Base-by-base conservation (phyloP, 2,888 invertebrate genomes). In the Aporophyla lueneburgensis region DNA sequence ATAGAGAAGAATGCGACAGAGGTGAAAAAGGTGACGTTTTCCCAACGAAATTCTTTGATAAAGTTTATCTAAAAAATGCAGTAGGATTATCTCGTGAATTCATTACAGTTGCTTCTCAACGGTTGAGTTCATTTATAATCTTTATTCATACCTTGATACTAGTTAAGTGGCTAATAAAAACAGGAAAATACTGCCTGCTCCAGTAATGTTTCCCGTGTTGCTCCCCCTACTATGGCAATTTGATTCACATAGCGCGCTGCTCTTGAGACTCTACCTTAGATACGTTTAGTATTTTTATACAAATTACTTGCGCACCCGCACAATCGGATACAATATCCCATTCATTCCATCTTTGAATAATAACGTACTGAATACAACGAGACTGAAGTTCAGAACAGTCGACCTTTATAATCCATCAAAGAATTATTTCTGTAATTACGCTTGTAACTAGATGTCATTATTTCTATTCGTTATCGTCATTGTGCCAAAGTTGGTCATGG, bases 401-500 rank as follows among this genome's bases (percentile, higher is more conserved):
- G 56, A 21, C 68, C 67, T 51, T 80, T 63, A 67, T 68, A 66
- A 65, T 59, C 56, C 54, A 71, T 71, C 65, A 71, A 76, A 74
- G 58, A 76, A 62, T 67, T 43, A 66, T 65, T 68, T 68, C 58
- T 76, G 56, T 79, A 81, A 71, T 86, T 80, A 73, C 54, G 24
- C 73, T 71, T 74, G 56, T 65, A 74, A 76, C 71, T 62, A 74
- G 67, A 61, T 12, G 62, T 71, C 67, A 72, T 81, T 86, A 78
- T 70, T 76, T 84, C 67, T 73, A 73, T 75, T 87, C 65, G 76
- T 74, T 86, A 76, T 71, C 51, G 71, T 76, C 72, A 71, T 81
- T 80, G 58, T 83, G 80, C 76, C 81, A 82, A 88, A 86, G 85
- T 83, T 86, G 86, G 86, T 87, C 84, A 87, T 79, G 88, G 86